phyloP scores from a whole-genome alignment of 1,140 invertebrate genomes.

The Bombus consobrinus region DNA sequence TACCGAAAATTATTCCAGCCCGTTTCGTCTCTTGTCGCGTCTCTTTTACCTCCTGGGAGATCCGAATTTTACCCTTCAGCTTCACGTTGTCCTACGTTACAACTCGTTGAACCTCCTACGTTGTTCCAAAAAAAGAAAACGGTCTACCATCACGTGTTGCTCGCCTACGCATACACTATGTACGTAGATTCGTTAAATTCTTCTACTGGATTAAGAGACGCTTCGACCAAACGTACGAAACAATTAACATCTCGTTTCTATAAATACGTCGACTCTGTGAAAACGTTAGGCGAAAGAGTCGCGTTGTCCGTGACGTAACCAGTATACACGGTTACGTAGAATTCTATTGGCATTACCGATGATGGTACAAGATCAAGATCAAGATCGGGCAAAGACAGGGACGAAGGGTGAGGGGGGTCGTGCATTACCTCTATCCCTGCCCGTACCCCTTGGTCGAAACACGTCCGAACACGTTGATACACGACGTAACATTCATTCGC shows the following conservation, averaged over 20 bases:
- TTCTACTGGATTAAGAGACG: neutral
- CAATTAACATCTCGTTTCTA: neutral
- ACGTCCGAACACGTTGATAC: constrained; percentile 44
- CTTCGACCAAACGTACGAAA: neutral
- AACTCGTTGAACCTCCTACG: neutral
- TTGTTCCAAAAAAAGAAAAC: neutral
- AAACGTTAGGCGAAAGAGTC: neutral
- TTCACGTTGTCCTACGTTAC: neutral
- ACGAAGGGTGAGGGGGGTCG: neutral
- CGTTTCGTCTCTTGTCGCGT: neutral
- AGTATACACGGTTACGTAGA: neutral
- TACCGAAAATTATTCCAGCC: neutral
- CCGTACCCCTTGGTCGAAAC: constrained; percentile 18
- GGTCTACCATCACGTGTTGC: neutral
- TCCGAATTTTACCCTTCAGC: neutral
- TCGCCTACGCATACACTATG: neutral
- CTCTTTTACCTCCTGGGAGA: neutral
- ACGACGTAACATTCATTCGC: constrained; percentile 11
- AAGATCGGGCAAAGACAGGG: constrained; percentile 1
- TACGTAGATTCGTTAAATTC: neutral
- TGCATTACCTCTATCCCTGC: neutral
- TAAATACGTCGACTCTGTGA: too few species aligned
- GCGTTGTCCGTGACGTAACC: neutral
- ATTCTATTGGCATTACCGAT: neutral
- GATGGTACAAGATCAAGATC: neutral